Conservation (phyloP, 2,113 vertebrate species). For the Mohoua ochrocephala region DNA sequence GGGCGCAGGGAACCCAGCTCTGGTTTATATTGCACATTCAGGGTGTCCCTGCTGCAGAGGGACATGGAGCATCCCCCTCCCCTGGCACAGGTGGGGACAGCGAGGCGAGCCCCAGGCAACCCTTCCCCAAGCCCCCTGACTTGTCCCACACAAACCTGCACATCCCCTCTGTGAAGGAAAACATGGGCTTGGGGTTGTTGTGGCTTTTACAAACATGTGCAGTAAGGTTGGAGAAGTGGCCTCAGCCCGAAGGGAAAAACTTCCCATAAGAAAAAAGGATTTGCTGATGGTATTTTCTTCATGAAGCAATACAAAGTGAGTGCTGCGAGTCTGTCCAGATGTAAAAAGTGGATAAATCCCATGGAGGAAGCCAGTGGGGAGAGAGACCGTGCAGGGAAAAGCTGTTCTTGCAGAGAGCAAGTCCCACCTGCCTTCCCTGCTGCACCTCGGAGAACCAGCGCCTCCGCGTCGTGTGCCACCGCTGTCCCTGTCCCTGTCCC, state of each 20-base stretch:
- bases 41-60: not conserved
- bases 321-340: not conserved
- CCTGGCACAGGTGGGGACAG: not conserved
- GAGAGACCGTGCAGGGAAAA: accelerated
- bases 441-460: accelerated
- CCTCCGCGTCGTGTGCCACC: accelerated
- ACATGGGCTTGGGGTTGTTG: accelerated
- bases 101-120: not conserved
- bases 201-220: not conserved
- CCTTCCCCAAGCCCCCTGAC: not conserved
- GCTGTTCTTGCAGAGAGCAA: not conserved
- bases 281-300: not conserved
- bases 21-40: not conserved
- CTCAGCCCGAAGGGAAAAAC: not conserved
- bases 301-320: not conserved
- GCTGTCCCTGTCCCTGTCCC: accelerated
- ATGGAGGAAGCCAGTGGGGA: not conserved
- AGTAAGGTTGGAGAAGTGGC: not conserved
- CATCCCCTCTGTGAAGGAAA: not conserved
- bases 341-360: not conserved
- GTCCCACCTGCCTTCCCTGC: not conserved
- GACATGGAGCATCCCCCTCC: not conserved
- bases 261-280: not conserved
- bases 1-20: not conserved
- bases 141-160: not conserved